A percentile compares a stretch with the other conserved stretches of the same genome.
phyloP scores from a whole-genome alignment of 2,797 vertebrate genomes.

The Myioborus miniatus region DNA sequence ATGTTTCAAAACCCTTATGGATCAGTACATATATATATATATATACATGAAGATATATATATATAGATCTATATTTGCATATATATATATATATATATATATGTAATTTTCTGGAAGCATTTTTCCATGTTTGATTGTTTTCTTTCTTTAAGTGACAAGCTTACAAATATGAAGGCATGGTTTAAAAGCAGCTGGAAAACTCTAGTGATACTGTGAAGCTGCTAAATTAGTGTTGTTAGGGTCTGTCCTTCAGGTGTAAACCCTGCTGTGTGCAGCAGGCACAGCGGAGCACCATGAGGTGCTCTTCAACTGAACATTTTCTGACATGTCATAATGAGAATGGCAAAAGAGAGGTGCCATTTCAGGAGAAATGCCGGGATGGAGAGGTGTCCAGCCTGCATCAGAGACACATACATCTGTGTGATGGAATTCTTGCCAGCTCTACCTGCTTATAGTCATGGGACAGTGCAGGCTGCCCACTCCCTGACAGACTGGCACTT shows the following conservation, averaged over 20 bases:
- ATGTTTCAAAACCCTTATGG: neutral
- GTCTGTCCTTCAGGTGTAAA: neutral
- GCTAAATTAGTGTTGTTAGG: neutral
- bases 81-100: too few species aligned
- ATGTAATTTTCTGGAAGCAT: neutral
- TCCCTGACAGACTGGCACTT: rapidly evolving
- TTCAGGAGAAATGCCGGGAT: neutral
- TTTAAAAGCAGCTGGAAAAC: neutral
- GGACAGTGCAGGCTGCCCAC: neutral
- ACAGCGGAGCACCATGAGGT: neutral
- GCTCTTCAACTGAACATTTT: neutral
- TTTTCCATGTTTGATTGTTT: neutral
- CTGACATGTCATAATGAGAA: neutral
- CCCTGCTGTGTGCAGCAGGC: neutral
- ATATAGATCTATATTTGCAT: neutral
- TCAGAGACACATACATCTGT: rapidly evolving
- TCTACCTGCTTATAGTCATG: neutral
- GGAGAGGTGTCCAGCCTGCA: rapidly evolving
- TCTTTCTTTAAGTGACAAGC: neutral
- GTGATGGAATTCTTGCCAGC: neutral
- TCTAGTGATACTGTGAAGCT: neutral
- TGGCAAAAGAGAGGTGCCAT: neutral
- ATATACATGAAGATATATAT: rapidly evolving
- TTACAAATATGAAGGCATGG: neutral
- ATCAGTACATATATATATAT: neutral